These are phyloP conservation scores for Halcyon chelicuti DNA, from an alignment of 2,797 vertebrate genomes.

Conservation along the genomic window DNA sequence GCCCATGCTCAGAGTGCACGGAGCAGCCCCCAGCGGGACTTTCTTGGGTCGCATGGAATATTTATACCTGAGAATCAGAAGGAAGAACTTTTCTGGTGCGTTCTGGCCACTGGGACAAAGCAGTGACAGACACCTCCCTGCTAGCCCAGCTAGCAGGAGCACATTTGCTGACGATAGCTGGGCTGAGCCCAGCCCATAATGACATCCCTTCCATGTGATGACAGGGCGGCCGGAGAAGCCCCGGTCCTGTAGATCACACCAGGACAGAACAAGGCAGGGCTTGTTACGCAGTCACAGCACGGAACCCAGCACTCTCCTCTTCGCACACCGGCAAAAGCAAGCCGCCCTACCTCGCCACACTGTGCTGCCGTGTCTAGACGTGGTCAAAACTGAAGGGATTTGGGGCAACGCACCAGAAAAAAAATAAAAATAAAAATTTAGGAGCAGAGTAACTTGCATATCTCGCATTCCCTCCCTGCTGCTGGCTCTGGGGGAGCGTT, in stretches of 20 bases:
- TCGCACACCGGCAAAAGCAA: background rate
- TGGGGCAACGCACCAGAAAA: background rate
- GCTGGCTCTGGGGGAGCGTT: background rate
- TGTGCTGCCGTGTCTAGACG: background rate
- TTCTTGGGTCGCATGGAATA: background rate
- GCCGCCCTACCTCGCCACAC: background rate
- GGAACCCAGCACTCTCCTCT: background rate
- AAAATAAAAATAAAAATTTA: too few relatives aligned
- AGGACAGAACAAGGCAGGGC: background rate
- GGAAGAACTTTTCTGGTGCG: background rate
- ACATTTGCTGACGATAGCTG: background rate
- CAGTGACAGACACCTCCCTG: background rate
- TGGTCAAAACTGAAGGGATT: background rate
- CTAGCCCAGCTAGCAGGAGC: background rate
- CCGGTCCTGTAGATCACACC: background rate
- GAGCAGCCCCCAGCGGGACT: background rate
- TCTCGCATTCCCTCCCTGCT: background rate
- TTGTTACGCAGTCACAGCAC: background rate
- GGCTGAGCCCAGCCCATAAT: background rate
- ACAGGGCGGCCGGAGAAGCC: background rate
- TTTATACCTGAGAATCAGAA: background rate
- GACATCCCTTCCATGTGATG: background rate
- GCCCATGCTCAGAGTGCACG: background rate
- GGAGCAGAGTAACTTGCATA: rapidly evolving
- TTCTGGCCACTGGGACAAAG: background rate